Evolutionary conservation across 2,888 invertebrate species (phyloP).

Genomic region (Monoplex corrugatus): DNA sequence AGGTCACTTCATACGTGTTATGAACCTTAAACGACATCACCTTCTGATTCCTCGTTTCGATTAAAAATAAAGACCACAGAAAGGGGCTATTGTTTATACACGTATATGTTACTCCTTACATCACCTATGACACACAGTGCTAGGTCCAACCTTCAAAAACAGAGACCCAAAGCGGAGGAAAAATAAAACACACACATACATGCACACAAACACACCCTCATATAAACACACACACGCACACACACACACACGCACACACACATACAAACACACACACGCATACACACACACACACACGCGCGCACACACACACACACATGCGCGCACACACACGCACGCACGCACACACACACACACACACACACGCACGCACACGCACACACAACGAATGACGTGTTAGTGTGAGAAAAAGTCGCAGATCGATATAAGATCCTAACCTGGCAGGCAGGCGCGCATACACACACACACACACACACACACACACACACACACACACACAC

Average conservation of each 20-base stretch:
- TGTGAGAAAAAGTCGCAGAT: not conserved
- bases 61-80: too few species aligned
- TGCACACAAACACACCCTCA: not conserved
- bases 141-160: too few species aligned
- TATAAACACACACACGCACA: not conserved
- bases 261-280: not conserved
- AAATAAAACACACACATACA: not conserved
- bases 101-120: too few species aligned
- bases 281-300: not conserved
- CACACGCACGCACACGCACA: not conserved
- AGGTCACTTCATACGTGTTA: too few species aligned
- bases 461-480: not conserved
- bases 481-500: not conserved
- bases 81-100: too few species aligned
- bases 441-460: not conserved
- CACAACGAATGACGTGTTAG: not conserved
- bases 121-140: too few species aligned
- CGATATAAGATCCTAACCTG: not conserved
- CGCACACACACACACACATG: slow-evolving; percentile 21
- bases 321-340: slow-evolving; percentile 4
- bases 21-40: too few species aligned
- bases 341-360: not conserved
- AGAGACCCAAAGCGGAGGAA: too few species aligned
- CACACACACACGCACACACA: not conserved
- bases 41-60: too few species aligned